Percentiles rank a stretch among this genome's conserved stretches.
phyloP scores from a whole-genome alignment of 2,113 vertebrate genomes.

The Neofelis nebulosa region DNA sequence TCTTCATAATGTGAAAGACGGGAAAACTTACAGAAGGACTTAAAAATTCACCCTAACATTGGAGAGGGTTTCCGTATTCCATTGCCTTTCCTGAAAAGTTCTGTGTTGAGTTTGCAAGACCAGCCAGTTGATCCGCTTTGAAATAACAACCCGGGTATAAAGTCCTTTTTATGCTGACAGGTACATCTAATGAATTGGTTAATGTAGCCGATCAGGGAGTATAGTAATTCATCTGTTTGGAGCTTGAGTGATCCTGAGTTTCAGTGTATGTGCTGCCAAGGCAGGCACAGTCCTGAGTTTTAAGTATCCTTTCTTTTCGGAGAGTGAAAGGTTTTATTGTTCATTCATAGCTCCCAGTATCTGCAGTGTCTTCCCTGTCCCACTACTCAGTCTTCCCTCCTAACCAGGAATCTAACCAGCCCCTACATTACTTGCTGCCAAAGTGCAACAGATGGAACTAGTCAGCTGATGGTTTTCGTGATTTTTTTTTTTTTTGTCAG shows the following conservation, averaged over 20 bases:
- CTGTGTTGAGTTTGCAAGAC: neutral
- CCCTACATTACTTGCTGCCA: neutral
- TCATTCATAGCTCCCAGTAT: neutral
- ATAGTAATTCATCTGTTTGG: neutral
- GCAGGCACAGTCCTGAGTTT: neutral
- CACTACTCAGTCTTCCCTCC: neutral
- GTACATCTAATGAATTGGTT: constrained; percentile 22
- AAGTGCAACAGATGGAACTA: neutral
- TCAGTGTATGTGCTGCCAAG: neutral
- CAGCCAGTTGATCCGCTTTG: constrained; percentile 7
- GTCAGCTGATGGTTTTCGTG: neutral
- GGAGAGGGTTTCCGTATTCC: neutral
- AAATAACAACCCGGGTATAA: constrained; percentile 32
- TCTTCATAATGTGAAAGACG: constrained; percentile 24
- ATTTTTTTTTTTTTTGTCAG: neutral
- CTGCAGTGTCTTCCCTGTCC: neutral
- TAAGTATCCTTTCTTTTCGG: constrained; percentile 25
- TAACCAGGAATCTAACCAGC: neutral
- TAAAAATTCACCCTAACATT: neutral
- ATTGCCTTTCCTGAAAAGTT: neutral
- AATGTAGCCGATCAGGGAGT: neutral
- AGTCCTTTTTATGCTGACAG: neutral
- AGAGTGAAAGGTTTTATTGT: neutral
- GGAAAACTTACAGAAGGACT: neutral
- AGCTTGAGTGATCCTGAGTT: constrained; percentile 17